A percentile compares a stretch with the other conserved stretches of the same genome.
phyloP scores from a whole-genome alignment of 2,113 vertebrate genomes.

The Mormoops blainvillei region DNA sequence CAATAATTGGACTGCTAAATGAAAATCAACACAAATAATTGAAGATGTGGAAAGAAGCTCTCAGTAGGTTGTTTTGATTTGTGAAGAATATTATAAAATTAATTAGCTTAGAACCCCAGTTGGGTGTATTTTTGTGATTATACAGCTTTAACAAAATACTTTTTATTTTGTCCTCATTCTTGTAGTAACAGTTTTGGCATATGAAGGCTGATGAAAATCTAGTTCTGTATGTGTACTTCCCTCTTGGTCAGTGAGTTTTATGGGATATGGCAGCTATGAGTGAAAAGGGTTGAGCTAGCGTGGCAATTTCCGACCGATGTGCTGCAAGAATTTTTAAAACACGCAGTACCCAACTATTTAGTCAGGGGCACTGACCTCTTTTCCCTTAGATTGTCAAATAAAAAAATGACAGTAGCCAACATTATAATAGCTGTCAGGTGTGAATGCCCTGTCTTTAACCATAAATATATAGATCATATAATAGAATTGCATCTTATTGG shows the following conservation, averaged over 20 bases:
- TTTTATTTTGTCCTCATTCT: slow-evolving; percentile 1
- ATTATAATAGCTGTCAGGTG: not conserved
- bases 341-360: not conserved
- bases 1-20: not conserved
- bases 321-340: not conserved
- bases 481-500: not conserved
- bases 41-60: not conserved
- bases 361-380: not conserved
- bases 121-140: not conserved
- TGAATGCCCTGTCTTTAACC: not conserved
- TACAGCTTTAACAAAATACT: slow-evolving; percentile 6
- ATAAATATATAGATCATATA: not conserved
- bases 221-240: not conserved
- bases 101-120: not conserved
- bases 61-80: not conserved
- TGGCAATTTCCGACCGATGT: not conserved
- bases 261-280: not conserved
- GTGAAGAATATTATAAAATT: slow-evolving; percentile 7
- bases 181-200: not conserved
- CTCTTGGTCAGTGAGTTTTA: not conserved
- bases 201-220: not conserved
- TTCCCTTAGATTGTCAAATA: not conserved
- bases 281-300: not conserved
- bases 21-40: not conserved
- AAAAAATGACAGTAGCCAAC: not conserved